Evolutionary conservation across 2,797 vertebrate genomes (phyloP), one percentile per base, ranked within the genome.

Genomic region (Scleropages formosus): DNA sequence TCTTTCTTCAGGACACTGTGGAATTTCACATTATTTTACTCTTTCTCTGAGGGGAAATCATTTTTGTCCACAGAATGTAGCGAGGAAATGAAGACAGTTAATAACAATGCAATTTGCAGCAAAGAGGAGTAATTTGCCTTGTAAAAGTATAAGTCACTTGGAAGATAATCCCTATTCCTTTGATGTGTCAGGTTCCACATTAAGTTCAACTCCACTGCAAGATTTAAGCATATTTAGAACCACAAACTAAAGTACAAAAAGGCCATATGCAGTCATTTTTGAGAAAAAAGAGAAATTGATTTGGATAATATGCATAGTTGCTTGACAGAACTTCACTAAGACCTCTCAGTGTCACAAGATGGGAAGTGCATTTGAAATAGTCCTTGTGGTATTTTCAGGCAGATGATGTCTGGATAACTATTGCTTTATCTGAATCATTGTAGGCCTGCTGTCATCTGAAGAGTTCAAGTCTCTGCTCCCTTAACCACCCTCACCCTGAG

Each of bases 361-460:
- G 66, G 66, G 44, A 69, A 49, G 49, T 69, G 66, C 68, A 47
- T 20, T 69, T 69, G 66, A 69, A 69, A 20, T 69, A 49, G 66
- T 53, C 66, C 66, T 53, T 24, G 47, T 49, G 24, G 20, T 69
- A 47, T 51, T 68, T 68, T 46, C 66, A 49, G 47, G 44, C 49
- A 12, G 22, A 24, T 20, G 49, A 68, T 69, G 51, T 69, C 66
- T 49, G 63, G 66, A 49, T 8, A 8, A 49, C 51, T 24, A 26
- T 49, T 26, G 44, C 24, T 20, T 69, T 44, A 31, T 26, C 20
- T 49, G 44, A 69, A 69, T 69, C 44, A 39, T 66, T 15, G 51
- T 47, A 18, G 66, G 47, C 49, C 46, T 47, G 20, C 20, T 68
- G 66, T n/a, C 46, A 49, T 49, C 68, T 68, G 46, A 68, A 47